Evolutionary conservation across 2,113 vertebrate species (phyloP), one percentile per base, ranked within the genome.

Genomic region (Athene noctua): DNA sequence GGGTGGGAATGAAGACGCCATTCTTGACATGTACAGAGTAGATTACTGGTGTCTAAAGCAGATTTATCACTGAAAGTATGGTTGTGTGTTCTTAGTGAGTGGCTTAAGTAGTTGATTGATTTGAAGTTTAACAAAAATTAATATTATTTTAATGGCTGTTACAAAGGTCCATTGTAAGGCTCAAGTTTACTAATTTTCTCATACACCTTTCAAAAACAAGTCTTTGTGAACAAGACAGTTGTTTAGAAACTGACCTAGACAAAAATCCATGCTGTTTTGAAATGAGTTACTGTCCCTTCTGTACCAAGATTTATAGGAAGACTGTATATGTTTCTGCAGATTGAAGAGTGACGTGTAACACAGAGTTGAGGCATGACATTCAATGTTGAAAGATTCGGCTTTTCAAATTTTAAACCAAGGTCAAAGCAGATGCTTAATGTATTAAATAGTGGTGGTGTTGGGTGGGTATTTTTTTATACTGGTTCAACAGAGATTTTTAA

Each of bases 1-100:
- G 74, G 86, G 94, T 91, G 92, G 92, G 29, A 88, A 66, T 34
- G 82, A 92, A 93, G 67, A 47, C 46, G n/a, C 79, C 38, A 36
- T 90, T 57, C 59, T 47, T 86, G 79, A 70, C 30, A 8, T 3
- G 18, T 54, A 36, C 25, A 3, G 44, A 78, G 67, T 38, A 78
- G 75, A 34, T 71, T 57, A 13, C 55, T 73, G 46, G 29, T 95
- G 63, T 80, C 30, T 88, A 8, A 46, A 85, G 59, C 55, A 52
- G 40, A 44, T 68, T 73, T 63, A 65, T 82, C 44, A 11, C 21
- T 78, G 65, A 71, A 77, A 25, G 80, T 29, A 10, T 52, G 22
- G 16, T 47, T 73, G 9, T 0, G 0, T 59, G 54, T 74, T 59
- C 71, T 80, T 77, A 62, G 20, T 1, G 13, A 55, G 51, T 38